Percentiles rank a stretch among this genome's conserved stretches.
These are phyloP conservation scores for Meandrusa payeni DNA, from an alignment of 2,888 invertebrate species.

Conservation along the genomic window DNA sequence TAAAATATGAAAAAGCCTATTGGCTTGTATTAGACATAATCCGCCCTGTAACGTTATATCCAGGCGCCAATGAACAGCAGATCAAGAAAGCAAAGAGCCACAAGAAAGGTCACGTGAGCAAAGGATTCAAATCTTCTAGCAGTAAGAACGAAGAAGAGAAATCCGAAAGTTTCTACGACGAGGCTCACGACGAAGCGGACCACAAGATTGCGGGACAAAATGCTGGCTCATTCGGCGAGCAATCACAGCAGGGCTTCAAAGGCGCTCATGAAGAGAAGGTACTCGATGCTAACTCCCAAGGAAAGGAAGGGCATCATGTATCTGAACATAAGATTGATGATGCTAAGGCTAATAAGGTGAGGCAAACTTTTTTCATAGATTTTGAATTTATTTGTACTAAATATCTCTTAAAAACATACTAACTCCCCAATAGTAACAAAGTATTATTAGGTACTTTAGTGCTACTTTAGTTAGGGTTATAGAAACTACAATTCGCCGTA, in stretches of 20 bases:
- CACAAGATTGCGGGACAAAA: conserved; percentile 79
- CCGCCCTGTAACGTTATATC: no score
- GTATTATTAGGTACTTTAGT: no score
- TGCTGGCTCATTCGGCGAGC: conserved; percentile 80
- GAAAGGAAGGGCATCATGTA: conserved; percentile 81
- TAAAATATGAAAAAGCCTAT: no score
- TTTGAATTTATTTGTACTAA: no score
- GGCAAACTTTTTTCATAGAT: conserved; percentile 18
- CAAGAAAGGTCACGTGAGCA: conserved; percentile 83
- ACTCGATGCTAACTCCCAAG: conserved; percentile 77
- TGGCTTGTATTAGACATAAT: no score
- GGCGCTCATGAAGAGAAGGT: conserved; percentile 82
- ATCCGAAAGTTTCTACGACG: conserved; percentile 83
- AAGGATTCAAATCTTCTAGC: conserved; percentile 84
- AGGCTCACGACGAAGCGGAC: conserved; percentile 83
- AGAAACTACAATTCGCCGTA: no score
- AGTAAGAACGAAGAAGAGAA: conserved; percentile 85
- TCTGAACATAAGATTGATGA: conserved; percentile 79
- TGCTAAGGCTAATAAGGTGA: conserved; percentile 80
- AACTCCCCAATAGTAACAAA: no score
- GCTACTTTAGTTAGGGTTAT: no score
- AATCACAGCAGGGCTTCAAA: conserved; percentile 78
- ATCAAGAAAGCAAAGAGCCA: conserved; percentile 80
- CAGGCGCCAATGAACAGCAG: conserved; percentile 78
- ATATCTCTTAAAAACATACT: no score